Conservation (phyloP, 2,888 invertebrate genomes). For the Drosophila meridionalis region DNA sequence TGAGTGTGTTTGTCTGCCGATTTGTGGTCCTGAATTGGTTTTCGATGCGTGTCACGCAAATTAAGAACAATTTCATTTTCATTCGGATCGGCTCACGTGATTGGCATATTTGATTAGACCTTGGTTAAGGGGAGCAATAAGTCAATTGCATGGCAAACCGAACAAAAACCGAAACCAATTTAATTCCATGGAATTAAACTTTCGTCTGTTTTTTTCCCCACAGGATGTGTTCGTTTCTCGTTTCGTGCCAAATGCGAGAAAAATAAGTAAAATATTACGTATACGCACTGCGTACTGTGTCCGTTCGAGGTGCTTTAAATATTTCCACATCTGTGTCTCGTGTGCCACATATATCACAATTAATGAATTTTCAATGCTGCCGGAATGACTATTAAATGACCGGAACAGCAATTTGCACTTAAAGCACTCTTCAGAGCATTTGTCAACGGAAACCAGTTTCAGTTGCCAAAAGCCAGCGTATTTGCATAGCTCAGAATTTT, state of each 20-base stretch:
- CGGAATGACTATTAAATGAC: conserved; percentile 38
- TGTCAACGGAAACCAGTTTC: background rate
- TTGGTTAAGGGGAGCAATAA: conserved; percentile 33
- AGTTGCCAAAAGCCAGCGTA: background rate
- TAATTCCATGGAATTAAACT: conserved; percentile 38
- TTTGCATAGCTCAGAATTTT: background rate
- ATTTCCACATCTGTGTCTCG: conserved; percentile 11
- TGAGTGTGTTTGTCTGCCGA: conserved; percentile 25
- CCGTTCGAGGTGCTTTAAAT: conserved; percentile 13
- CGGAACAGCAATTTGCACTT: conserved; percentile 43
- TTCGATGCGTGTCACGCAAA: conserved; percentile 76
- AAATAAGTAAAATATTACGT: conserved; percentile 23
- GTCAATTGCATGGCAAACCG: conserved; percentile 24
- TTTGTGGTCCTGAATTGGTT: conserved; percentile 57
- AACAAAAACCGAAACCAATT: conserved; percentile 39
- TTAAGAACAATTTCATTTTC: conserved; percentile 76
- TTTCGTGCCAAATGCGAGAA: background rate
- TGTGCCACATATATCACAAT: conserved; percentile 22
- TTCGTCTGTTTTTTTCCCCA: conserved; percentile 13
- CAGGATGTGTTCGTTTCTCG: background rate
- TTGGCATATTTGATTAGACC: conserved; percentile 67
- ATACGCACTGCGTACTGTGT: conserved; percentile 27
- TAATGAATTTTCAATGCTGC: conserved; percentile 48
- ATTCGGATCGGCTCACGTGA: conserved; percentile 55
- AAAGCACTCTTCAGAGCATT: conserved; percentile 12